Evolutionary conservation across 2,113 vertebrate genomes (phyloP).

Genomic region (Tichodroma muraria): DNA sequence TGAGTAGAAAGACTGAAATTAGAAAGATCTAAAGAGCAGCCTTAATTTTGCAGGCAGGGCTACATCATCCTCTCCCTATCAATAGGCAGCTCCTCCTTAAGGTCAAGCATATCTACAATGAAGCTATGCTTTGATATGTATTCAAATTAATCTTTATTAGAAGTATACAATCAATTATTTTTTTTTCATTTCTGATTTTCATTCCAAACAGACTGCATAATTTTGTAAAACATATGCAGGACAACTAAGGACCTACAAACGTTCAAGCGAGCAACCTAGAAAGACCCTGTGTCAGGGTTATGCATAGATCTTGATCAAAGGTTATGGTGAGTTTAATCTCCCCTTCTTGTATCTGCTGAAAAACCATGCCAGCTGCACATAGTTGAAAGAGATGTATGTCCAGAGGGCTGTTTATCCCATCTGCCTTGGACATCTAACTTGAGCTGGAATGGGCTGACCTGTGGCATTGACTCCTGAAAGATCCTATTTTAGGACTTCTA

Average conservation of each 20-base stretch:
- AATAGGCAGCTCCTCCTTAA: neutral
- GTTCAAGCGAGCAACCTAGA: neutral
- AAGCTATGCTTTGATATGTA: neutral
- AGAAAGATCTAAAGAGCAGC: neutral
- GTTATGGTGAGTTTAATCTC: neutral
- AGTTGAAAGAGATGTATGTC: neutral
- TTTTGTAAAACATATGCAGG: neutral
- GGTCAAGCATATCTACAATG: neutral
- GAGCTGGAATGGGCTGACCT: neutral
- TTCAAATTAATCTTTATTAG: neutral
- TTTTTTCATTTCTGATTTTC: neutral
- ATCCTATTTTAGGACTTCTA: neutral
- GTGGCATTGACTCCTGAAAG: neutral
- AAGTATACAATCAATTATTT: no score
- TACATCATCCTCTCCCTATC: neutral
- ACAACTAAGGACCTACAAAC: neutral
- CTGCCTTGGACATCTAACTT: neutral
- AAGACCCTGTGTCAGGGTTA: neutral
- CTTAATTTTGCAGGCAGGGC: neutral
- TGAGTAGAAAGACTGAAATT: neutral
- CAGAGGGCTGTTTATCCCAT: neutral
- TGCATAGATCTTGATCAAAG: neutral
- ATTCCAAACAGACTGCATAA: neutral
- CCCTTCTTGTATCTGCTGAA: neutral
- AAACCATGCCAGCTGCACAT: neutral